phyloP scores from a whole-genome alignment of 1,140 invertebrate genomes.

The Drosophila kurseongensis region DNA sequence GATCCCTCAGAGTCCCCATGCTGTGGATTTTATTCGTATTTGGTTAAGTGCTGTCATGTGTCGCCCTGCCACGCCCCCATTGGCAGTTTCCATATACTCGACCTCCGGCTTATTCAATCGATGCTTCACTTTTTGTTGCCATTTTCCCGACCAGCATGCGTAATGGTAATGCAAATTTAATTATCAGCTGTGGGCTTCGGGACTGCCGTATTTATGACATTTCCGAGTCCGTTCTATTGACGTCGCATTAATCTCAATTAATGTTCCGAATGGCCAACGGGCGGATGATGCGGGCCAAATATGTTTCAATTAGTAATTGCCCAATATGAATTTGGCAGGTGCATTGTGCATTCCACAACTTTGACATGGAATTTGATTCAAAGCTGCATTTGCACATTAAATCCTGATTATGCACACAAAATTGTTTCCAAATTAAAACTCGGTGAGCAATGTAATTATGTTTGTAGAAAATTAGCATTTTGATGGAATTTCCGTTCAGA shows the following conservation, averaged over 20 bases:
- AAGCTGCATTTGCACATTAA: slow-evolving; percentile 5
- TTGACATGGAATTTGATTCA: slow-evolving; percentile 8
- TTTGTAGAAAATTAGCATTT: background rate
- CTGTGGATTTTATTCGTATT: slow-evolving; percentile 40
- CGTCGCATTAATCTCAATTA: slow-evolving; percentile 58
- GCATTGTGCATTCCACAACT: background rate
- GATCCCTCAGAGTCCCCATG: slow-evolving; percentile 18
- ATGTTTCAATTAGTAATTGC: slow-evolving; percentile 30
- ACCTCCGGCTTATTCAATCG: slow-evolving; percentile 46
- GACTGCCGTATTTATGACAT: slow-evolving; percentile 22
- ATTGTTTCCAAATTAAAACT: slow-evolving; percentile 2
- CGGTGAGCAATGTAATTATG: slow-evolving; percentile 8
- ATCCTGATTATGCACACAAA: background rate
- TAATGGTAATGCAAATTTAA: slow-evolving; percentile 56
- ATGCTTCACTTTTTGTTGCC: slow-evolving; percentile 39
- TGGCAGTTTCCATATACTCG: slow-evolving; percentile 7
- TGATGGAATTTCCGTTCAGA: background rate
- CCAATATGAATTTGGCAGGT: slow-evolving; percentile 4
- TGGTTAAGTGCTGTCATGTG: slow-evolving; percentile 67
- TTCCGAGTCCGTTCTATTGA: slow-evolving; percentile 26
- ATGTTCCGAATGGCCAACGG: slow-evolving; percentile 44
- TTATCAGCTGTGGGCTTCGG: slow-evolving; percentile 26
- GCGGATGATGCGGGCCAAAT: slow-evolving; percentile 12
- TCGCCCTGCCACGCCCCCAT: slow-evolving; percentile 17
- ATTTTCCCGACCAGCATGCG: slow-evolving; percentile 25